Base-by-base conservation (phyloP, 1,140 invertebrate species). In the Parasteatoda tepidariorum region DNA sequence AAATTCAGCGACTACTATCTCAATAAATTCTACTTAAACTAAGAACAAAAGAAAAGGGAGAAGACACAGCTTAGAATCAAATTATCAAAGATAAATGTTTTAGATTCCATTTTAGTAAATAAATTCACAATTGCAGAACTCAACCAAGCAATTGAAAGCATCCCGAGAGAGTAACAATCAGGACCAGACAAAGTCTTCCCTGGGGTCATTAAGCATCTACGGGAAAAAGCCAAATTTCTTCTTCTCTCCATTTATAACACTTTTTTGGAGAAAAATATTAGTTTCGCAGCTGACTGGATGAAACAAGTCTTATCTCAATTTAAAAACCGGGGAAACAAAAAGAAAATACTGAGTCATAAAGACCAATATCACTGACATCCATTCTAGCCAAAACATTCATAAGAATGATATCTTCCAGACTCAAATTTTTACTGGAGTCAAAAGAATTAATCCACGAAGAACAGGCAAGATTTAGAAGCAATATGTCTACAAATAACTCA, bases 331-430 rank as follows among this genome's bases (percentile, higher is more conserved):
- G 26, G 2, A 73, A 73, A 57, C 66, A 22, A 73, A 30, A 13
- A 3, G 54, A 57, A 55, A 0, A 7, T 54, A 55, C 57, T 26
- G n/a, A 54, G 7, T 31, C 18, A 2, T 57, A 73, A 22, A 30
- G 70, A 73, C 70, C 70, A 28, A 57, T 73, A 30, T 73, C 70
- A 15, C 48, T 57, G 1, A 55, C 70, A 26, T 55, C 41, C 2
- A 31, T 31, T 2, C 34, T 73, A 30, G 26, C 13, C n/a, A 41
- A 13, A 41, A n/a, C n/a, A n/a, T 26, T 71, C 2, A 26, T 48
- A 48, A 71, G 28, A 71, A 41, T 71, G 13, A 15, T 74, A 5
- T n/a, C 22, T 15, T 6, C 15, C 28, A n/a, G 68, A 48, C n/a
- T 71, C 2, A 73, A 28, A 0, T 75, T 61, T n/a, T 31, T 34